Evolutionary conservation across 2,797 vertebrate genomes (phyloP).

Genomic region (Pelobates cultripes): DNA sequence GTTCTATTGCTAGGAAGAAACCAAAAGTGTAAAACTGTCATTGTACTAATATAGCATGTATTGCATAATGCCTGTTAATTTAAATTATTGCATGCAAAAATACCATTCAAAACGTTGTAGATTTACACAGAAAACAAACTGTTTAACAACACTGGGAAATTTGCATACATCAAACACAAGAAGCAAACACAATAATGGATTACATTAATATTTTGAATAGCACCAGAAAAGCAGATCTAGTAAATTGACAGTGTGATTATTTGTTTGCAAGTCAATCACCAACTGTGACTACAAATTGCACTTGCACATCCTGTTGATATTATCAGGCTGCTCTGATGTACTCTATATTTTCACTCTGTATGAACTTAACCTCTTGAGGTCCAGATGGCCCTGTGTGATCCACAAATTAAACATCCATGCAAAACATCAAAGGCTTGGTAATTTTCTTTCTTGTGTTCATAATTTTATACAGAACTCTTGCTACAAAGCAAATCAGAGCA

Average conservation of each 20-base stretch:
- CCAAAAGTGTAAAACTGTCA: too few species aligned
- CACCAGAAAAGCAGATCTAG: slow-evolving; percentile 1
- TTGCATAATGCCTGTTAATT: too few species aligned
- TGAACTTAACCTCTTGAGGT: not conserved
- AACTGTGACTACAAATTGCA: slow-evolving; percentile 27
- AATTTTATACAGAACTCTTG: too few species aligned
- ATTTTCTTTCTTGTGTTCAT: too few species aligned
- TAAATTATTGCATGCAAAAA: too few species aligned
- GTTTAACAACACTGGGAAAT: too few species aligned
- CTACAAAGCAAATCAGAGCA: too few species aligned
- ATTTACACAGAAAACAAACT: too few species aligned
- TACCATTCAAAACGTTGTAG: too few species aligned
- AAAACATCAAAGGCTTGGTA: not conserved
- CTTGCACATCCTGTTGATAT: slow-evolving; percentile 15
- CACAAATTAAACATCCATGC: not conserved
- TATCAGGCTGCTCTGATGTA: not conserved
- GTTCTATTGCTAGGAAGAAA: too few species aligned
- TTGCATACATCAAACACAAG: too few species aligned
- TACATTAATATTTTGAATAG: slow-evolving; percentile 28
- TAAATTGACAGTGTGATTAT: slow-evolving; percentile 21
- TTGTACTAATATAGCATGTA: too few species aligned
- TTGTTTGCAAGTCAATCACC: slow-evolving; percentile 2
- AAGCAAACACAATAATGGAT: not conserved
- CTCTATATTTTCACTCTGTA: not conserved
- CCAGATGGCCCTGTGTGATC: not conserved